These are phyloP conservation scores for Bujurquina vittata DNA, from an alignment of 2,113 vertebrate species.

Conservation along the genomic window DNA sequence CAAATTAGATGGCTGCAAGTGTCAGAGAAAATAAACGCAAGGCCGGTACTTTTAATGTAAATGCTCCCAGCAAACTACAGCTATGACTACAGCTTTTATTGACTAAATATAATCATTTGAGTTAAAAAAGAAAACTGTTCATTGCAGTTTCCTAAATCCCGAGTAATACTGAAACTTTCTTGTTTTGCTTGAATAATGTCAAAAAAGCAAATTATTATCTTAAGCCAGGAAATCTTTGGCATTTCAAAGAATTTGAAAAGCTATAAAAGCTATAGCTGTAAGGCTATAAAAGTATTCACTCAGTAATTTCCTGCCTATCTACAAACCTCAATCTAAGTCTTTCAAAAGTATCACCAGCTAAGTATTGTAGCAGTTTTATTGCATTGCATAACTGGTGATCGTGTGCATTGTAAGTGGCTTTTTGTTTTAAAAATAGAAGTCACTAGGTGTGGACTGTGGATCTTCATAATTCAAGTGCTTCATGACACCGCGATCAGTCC, in stretches of 20 bases:
- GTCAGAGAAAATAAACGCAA: too few relatives aligned
- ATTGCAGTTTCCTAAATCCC: too few relatives aligned
- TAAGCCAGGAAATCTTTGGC: background rate
- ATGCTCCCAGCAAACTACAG: too few relatives aligned
- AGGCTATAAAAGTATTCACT: background rate
- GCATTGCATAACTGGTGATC: background rate
- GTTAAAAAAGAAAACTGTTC: too few relatives aligned
- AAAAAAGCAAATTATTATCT: too few relatives aligned
- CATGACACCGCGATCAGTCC: background rate
- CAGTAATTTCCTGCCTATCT: background rate
- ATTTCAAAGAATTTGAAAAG: background rate
- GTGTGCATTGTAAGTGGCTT: background rate
- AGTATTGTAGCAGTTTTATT: background rate
- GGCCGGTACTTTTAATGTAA: too few relatives aligned
- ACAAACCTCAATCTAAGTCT: background rate
- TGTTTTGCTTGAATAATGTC: too few relatives aligned
- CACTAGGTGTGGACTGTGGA: background rate
- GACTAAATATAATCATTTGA: too few relatives aligned
- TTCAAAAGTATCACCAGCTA: background rate
- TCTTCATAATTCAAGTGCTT: slow-evolving; percentile 12
- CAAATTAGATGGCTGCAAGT: background rate
- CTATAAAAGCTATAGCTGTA: background rate
- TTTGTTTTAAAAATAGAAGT: slow-evolving; percentile 3
- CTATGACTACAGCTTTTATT: too few relatives aligned
- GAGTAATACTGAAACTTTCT: too few relatives aligned